Conservation (phyloP, 2,797 vertebrate genomes). For the Poeciliopsis paucimaculata region DNA sequence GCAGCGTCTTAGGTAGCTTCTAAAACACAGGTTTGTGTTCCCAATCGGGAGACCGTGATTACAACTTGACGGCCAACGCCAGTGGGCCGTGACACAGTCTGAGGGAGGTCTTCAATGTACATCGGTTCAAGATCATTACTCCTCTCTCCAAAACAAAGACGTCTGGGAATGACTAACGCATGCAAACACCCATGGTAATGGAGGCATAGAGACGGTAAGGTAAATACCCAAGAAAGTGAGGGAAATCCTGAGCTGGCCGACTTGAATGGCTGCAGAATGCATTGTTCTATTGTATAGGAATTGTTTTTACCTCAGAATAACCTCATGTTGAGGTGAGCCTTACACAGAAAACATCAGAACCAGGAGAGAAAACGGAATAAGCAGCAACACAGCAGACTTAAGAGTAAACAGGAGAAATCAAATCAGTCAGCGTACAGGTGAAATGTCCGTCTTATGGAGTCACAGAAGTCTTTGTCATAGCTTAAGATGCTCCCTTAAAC, state of each 20-base stretch:
- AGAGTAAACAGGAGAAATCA: background rate
- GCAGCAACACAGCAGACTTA: slow-evolving; percentile 2
- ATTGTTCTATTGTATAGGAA: slow-evolving; percentile 57
- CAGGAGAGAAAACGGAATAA: slow-evolving; percentile 11
- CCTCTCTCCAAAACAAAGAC: slow-evolving; percentile 47
- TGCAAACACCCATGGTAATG: slow-evolving; percentile 35
- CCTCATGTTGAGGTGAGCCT: slow-evolving; percentile 9
- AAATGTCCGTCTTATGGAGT: background rate
- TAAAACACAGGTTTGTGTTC: slow-evolving; percentile 58
- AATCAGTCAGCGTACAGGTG: background rate
- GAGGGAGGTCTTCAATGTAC: slow-evolving; percentile 56
- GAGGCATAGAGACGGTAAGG: slow-evolving; percentile 39
- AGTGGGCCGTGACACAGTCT: slow-evolving; percentile 64
- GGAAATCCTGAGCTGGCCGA: slow-evolving; percentile 54
- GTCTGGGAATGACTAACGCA: slow-evolving; percentile 19
- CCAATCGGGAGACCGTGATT: slow-evolving; percentile 70
- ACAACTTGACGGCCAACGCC: slow-evolving; percentile 57
- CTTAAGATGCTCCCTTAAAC: background rate
- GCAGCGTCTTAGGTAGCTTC: slow-evolving; percentile 15
- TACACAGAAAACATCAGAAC: slow-evolving; percentile 20
- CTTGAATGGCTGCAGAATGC: slow-evolving; percentile 40
- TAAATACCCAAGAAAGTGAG: slow-evolving; percentile 39
- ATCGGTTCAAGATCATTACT: slow-evolving; percentile 68
- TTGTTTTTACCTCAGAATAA: slow-evolving; percentile 39
- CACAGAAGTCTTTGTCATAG: background rate